Percentiles rank a stretch among this genome's conserved stretches.
Conservation (phyloP, 2,797 vertebrate genomes). For the Columba guinea region DNA sequence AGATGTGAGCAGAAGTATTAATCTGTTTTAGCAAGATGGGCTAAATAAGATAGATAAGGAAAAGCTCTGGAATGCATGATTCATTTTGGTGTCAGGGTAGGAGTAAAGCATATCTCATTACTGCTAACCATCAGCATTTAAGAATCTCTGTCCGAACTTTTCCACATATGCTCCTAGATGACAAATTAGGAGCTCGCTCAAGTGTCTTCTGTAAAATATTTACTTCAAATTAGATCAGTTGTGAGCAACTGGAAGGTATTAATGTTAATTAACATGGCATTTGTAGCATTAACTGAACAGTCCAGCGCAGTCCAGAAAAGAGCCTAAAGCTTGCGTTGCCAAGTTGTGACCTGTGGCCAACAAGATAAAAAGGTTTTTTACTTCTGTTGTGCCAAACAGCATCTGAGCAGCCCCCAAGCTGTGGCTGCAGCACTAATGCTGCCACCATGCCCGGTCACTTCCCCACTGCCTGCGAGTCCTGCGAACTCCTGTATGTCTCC, state of each 20-base stretch:
- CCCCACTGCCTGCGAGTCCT: too few relatives aligned
- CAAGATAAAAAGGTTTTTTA: not conserved
- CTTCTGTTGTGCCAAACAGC: not conserved
- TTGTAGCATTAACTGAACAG: not conserved
- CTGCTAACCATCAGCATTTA: not conserved
- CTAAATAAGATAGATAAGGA: not conserved
- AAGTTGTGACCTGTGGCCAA: not conserved
- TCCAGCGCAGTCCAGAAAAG: not conserved
- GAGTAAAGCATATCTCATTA: not conserved
- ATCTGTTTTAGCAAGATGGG: not conserved
- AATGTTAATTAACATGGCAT: not conserved
- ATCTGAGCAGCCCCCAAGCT: not conserved
- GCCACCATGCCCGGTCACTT: not conserved
- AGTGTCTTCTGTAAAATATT: not conserved
- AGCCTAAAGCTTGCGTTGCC: accelerated
- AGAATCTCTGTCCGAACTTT: not conserved
- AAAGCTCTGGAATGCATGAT: not conserved
- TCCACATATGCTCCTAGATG: not conserved
- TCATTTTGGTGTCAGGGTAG: not conserved
- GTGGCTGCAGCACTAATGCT: not conserved
- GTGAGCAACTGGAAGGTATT: not conserved
- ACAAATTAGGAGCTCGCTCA: not conserved
- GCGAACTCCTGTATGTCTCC: accelerated
- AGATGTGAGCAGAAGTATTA: not conserved
- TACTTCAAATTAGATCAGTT: accelerated